Percentiles rank a stretch among this genome's conserved stretches.
Conservation (phyloP, 2,113 vertebrate species). For the Lepisosteus osseus region DNA sequence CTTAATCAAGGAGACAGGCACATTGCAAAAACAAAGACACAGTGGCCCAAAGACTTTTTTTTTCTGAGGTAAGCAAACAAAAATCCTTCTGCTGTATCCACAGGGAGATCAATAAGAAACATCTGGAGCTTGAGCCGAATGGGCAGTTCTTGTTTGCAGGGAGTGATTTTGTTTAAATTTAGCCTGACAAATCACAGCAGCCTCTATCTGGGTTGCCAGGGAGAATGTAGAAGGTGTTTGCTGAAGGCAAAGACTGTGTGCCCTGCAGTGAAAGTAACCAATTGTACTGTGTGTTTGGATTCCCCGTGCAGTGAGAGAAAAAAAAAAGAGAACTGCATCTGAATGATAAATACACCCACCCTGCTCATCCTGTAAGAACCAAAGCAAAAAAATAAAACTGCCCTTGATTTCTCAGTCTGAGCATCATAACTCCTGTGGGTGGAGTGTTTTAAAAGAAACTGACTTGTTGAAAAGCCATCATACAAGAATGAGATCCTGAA, state of each 20-base stretch:
- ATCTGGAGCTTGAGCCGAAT: constrained; percentile 62
- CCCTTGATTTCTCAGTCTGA: not conserved
- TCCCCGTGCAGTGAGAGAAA: constrained; percentile 5
- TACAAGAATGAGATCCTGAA: too few species aligned
- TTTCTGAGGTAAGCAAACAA: constrained; percentile 39
- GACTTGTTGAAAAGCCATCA: too few species aligned
- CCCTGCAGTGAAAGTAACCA: constrained; percentile 27
- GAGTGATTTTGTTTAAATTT: constrained; percentile 42
- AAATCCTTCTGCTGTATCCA: constrained; percentile 51
- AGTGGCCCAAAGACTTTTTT: constrained; percentile 32
- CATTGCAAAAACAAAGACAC: not conserved
- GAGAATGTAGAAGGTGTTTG: constrained; percentile 44
- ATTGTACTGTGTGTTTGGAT: not conserved
- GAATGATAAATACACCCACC: constrained; percentile 19
- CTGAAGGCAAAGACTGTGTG: constrained; percentile 34
- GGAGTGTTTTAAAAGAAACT: too few species aligned
- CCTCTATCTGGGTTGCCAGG: constrained; percentile 45
- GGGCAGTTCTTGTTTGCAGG: constrained; percentile 51
- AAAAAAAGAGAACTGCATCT: constrained; percentile 8
- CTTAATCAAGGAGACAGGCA: constrained; percentile 26
- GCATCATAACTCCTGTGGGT: constrained; percentile 7
- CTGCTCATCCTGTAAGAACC: not conserved
- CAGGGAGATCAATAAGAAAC: constrained; percentile 64
- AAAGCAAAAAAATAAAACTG: not conserved
- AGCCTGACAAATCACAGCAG: constrained; percentile 47